Conservation (phyloP, 2,797 vertebrate species). For the Chloroceryle amazona region DNA sequence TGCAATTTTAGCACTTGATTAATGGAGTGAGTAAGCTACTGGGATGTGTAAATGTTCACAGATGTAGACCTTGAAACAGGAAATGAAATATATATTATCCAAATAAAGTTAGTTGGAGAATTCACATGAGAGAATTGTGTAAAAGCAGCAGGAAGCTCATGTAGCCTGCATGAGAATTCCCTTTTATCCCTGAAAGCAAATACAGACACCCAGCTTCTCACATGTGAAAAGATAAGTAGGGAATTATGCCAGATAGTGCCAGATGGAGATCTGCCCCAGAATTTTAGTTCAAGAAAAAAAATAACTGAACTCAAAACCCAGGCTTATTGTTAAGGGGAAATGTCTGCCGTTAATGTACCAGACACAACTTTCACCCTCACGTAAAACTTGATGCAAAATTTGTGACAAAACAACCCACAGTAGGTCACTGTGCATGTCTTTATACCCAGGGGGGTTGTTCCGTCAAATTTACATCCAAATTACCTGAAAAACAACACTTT, state of each 20-base stretch:
- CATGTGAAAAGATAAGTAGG: not conserved
- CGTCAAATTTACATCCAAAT: not conserved
- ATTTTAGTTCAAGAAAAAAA: not conserved
- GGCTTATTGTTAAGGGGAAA: not conserved
- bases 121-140: not conserved
- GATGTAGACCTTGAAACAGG: not conserved
- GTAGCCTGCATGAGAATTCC: not conserved
- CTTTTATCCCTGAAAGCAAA: not conserved
- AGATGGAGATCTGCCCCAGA: conserved; percentile 15
- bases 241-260: not conserved
- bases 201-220: not conserved
- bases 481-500: not conserved
- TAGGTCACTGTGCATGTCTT: not conserved
- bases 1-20: conserved; percentile 30
- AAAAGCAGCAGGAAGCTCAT: rapidly evolving
- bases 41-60: not conserved
- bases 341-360: not conserved
- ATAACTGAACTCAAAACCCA: not conserved
- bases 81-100: not conserved
- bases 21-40: conserved; percentile 2
- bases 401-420: rapidly evolving
- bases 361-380: not conserved
- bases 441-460: not conserved
- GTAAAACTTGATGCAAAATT: not conserved
- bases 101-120: not conserved